These are phyloP conservation scores for Megaceryle alcyon DNA, from an alignment of 2,797 vertebrate genomes.

Conservation along the genomic window DNA sequence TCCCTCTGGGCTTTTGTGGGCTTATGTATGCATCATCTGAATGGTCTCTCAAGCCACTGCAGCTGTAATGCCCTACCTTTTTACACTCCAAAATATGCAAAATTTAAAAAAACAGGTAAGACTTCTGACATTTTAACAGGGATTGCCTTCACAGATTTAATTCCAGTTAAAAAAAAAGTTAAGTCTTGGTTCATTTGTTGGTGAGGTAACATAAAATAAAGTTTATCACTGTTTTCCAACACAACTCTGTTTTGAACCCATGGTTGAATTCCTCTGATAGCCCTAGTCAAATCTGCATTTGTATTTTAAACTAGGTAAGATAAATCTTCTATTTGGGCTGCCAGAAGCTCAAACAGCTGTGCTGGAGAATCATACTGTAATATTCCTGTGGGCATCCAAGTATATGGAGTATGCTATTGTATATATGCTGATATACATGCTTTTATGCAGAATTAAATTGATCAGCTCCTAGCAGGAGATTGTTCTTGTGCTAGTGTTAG, in stretches of 20 bases:
- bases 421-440: neutral
- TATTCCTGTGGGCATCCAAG: neutral
- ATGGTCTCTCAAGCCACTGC: neutral
- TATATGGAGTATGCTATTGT: neutral
- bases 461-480: neutral
- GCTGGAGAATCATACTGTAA: neutral
- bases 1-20: neutral
- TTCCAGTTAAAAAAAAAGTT: neutral
- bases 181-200: neutral
- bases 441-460: conserved; percentile 7
- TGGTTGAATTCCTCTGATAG: neutral
- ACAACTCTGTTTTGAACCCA: neutral
- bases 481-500: neutral
- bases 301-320: neutral
- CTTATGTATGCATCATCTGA: neutral
- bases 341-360: neutral
- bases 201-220: neutral
- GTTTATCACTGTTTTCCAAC: neutral
- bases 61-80: neutral
- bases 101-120: neutral
- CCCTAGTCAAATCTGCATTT: neutral
- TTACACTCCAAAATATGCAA: neutral
- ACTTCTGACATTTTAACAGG: neutral
- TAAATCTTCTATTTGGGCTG: neutral
- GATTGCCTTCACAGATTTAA: neutral